Evolutionary conservation across 2,797 vertebrate genomes (phyloP).

Genomic region (Artibeus jamaicensis): DNA sequence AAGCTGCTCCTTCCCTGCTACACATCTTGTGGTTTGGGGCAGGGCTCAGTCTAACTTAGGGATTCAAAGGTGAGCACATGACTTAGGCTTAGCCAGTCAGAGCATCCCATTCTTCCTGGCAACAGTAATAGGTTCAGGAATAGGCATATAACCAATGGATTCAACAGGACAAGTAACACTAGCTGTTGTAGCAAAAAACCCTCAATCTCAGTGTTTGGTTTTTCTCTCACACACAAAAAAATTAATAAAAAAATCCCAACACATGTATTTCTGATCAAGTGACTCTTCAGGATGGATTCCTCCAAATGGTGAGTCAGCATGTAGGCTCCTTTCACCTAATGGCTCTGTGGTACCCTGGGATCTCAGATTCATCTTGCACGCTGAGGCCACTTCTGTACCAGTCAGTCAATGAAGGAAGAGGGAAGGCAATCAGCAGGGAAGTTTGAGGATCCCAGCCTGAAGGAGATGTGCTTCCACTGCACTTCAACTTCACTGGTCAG

Average conservation of each 20-base stretch:
- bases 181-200: not conserved
- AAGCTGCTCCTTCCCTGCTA: not conserved
- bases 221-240: not conserved
- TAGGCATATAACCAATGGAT: not conserved
- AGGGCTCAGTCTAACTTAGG: not conserved
- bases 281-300: not conserved
- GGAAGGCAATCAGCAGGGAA: not conserved
- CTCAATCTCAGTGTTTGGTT: not conserved
- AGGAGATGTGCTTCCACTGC: not conserved
- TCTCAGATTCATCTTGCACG: not conserved
- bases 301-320: not conserved
- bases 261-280: not conserved
- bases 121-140: not conserved
- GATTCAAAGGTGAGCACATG: not conserved
- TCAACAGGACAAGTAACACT: not conserved
- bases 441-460: not conserved
- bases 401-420: not conserved
- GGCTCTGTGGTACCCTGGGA: not conserved
- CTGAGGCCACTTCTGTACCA: not conserved
- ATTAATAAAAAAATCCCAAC: not conserved
- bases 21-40: not conserved
- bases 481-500: not conserved
- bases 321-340: not conserved
- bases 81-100: not conserved
- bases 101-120: not conserved